Percentiles rank a stretch among this genome's conserved stretches.
phyloP scores from a whole-genome alignment of 2,888 invertebrate genomes.

The Aphelenchoides bicaudatus region DNA sequence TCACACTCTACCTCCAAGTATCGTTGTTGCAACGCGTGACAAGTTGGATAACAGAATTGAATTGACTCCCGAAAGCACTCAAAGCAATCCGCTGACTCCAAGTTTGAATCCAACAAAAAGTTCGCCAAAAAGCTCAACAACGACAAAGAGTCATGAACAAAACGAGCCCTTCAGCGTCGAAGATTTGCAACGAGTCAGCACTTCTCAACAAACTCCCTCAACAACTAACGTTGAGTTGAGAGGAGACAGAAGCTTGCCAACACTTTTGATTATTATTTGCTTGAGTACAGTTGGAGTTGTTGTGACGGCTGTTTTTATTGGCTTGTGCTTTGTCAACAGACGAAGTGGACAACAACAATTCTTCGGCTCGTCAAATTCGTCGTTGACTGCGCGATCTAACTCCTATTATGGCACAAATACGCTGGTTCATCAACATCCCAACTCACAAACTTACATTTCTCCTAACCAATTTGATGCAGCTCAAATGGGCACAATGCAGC shows the following conservation, averaged over 20 bases:
- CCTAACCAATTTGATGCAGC: slow-evolving; percentile 6
- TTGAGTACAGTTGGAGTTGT: slow-evolving; percentile 53
- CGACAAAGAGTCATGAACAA: neutral
- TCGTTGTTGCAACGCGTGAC: slow-evolving; percentile 45
- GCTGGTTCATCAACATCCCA: slow-evolving; percentile 16
- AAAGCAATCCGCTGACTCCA: slow-evolving; percentile 4
- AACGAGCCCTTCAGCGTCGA: slow-evolving; percentile 8
- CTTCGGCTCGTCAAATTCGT: slow-evolving; percentile 14
- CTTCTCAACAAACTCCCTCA: neutral
- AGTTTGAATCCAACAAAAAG: slow-evolving; percentile 12
- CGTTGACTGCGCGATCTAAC: slow-evolving; percentile 17
- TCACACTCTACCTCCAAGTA: slow-evolving; percentile 44
- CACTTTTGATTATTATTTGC: slow-evolving; percentile 51
- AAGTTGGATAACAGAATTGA: no score
- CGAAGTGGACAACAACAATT: slow-evolving; percentile 21
- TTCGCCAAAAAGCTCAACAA: slow-evolving; percentile 14
- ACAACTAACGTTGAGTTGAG: slow-evolving; percentile 5
- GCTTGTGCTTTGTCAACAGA: slow-evolving; percentile 50
- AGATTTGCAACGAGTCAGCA: slow-evolving; percentile 13
- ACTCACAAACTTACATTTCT: slow-evolving; percentile 3
- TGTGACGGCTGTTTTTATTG: slow-evolving; percentile 51
- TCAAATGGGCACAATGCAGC: slow-evolving; percentile 18
- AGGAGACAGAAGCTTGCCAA: slow-evolving; percentile 32
- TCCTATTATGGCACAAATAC: slow-evolving; percentile 4
- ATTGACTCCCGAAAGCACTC: slow-evolving; percentile 13